phyloP scores from a whole-genome alignment of 2,797 vertebrate species.

The Hemitrygon akajei region DNA sequence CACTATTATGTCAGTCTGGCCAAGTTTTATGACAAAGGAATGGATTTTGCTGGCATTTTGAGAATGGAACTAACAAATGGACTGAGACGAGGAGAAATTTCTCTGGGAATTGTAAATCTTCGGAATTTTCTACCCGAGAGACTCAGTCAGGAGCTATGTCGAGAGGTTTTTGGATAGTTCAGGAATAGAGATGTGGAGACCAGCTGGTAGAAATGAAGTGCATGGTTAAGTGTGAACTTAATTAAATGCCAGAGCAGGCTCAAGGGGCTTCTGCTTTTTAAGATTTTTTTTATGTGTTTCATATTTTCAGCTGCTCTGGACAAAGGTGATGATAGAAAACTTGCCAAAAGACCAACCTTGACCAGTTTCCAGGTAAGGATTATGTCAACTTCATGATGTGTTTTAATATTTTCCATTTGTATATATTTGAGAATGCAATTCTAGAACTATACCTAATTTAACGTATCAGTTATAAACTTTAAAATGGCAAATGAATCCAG shows the following conservation, averaged over 20 bases:
- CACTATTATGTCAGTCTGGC: not conserved
- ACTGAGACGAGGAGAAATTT: no score
- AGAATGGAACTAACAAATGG: not conserved
- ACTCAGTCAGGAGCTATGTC: no score
- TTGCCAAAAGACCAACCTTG: constrained; percentile 81
- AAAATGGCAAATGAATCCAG: not conserved
- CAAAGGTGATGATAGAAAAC: constrained; percentile 82
- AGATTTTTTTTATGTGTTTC: not conserved
- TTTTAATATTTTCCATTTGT: not conserved
- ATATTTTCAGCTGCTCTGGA: constrained; percentile 76
- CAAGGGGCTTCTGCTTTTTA: no score
- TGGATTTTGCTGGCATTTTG: constrained; percentile 5
- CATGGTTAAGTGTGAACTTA: no score
- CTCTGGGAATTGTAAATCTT: no score
- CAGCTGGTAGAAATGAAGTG: no score
- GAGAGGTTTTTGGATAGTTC: no score
- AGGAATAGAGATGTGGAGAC: no score
- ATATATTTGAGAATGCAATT: not conserved
- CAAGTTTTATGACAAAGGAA: not conserved
- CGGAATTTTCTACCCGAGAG: no score
- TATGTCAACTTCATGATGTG: constrained; percentile 36
- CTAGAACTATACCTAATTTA: not conserved
- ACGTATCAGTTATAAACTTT: not conserved
- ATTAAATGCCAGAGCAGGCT: no score
- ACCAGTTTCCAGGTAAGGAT: constrained; percentile 81